These are phyloP conservation scores for Rhagoletis pomonella DNA, from an alignment of 1,140 invertebrate genomes.

Conservation along the genomic window DNA sequence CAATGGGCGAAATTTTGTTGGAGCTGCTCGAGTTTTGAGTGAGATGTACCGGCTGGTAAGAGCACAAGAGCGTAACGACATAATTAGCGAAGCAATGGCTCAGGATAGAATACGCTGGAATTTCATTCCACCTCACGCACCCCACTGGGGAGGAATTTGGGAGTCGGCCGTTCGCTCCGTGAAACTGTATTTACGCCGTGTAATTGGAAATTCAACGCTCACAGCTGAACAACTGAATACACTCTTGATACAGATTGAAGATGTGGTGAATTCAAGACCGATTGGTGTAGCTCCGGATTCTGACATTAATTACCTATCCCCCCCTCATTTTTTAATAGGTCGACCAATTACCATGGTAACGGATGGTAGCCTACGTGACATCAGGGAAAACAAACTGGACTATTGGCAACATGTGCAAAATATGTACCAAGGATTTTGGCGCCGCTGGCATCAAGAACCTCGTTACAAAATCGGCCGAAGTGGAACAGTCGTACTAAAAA, in stretches of 20 bases:
- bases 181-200: slow-evolving; percentile 49
- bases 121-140: not conserved
- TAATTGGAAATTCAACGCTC: slow-evolving; percentile 58
- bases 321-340: slow-evolving; percentile 60
- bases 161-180: too few species aligned
- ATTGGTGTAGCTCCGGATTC: slow-evolving; percentile 4
- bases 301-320: slow-evolving; percentile 56
- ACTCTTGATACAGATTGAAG: slow-evolving; percentile 63
- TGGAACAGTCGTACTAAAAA: slow-evolving; percentile 58
- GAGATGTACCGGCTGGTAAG: too few species aligned
- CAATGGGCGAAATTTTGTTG: too few species aligned
- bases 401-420: slow-evolving; percentile 58
- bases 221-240: slow-evolving; percentile 65
- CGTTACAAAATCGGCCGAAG: slow-evolving; percentile 59
- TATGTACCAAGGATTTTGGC: slow-evolving; percentile 59
- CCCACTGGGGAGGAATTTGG: too few species aligned
- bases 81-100: not conserved
- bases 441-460: slow-evolving; percentile 59
- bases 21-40: too few species aligned
- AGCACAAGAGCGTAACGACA: too few species aligned
- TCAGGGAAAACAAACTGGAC: slow-evolving; percentile 28
- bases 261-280: slow-evolving; percentile 65
- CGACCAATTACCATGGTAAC: slow-evolving; percentile 56
- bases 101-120: not conserved
- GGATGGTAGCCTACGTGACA: slow-evolving; percentile 58